Base-by-base conservation (phyloP, 2,888 invertebrate species). In the Microplitis deprimator region DNA sequence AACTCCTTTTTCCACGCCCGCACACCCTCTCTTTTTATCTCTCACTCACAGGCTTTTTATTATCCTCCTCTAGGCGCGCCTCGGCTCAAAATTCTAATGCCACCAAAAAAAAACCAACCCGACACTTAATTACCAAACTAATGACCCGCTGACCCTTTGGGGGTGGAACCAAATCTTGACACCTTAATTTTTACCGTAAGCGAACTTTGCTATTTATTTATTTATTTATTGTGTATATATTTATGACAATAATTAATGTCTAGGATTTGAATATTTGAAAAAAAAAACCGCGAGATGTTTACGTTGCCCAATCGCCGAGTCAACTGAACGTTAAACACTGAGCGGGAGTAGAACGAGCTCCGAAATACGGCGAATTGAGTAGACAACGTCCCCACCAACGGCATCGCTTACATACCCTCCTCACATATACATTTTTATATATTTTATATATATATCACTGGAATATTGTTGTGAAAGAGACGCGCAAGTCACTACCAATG, bases 1-100 rank as follows among this genome's bases (percentile, higher is more conserved):
- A 13, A 50, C 50, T 80, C 83, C 82, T 82, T 82, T 83, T 82
- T 81, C 80, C 79, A 75, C 79, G 60, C 20, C 71, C 64, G 50
- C 71, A 76, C 76, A 75, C 74, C 71, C 72, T 73, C 73, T 75
- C 72, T 75, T 76, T 78, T 75, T 79, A 74, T 80, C 62, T 73
- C 77, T 80, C 74, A 61, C 73, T 72, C 82, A 65, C 73, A 39
- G 69, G 72, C 61, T 70, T 68, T 50, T 50, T 50, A 62, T 70
- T 70, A 65, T 79, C 79, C 61, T 68, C 60, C 59, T 71, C 69
- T 39, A 73, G 68, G 38, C 76, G 64, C 70, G 71, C 67, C 76
- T 70, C 72, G 41, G 73, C 69, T 72, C 68, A 61, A 73, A 70
- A 71, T 67, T 50, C 60, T 50, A 13, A 13, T 50, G 17, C 59